A percentile compares a stretch with the other conserved stretches of the same genome.
phyloP scores from a whole-genome alignment of 2,888 invertebrate species.

The Scelioninae gen. 2 region DNA sequence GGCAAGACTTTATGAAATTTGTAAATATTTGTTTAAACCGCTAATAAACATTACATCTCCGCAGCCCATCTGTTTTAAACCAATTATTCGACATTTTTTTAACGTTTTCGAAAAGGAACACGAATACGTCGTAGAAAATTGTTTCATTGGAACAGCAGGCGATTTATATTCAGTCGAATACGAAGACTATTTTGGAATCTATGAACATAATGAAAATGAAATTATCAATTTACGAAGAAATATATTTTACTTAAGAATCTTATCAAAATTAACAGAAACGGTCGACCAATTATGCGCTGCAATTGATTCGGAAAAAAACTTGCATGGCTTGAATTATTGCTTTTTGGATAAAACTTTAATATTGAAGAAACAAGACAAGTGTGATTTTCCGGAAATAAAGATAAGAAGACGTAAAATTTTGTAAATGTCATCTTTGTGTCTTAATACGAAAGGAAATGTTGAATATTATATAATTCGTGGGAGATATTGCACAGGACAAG shows the following conservation, averaged over 20 bases:
- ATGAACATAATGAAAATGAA: conserved; percentile 2
- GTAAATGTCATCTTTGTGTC: too few species aligned
- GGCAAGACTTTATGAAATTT: conserved; percentile 27
- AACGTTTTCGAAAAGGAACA: conserved; percentile 44
- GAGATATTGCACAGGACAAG: neutral
- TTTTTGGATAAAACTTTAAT: conserved; percentile 29
- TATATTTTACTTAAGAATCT: conserved; percentile 43
- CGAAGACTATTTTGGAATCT: neutral
- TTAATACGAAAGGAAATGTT: too few species aligned
- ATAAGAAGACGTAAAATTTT: neutral
- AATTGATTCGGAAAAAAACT: conserved; percentile 38
- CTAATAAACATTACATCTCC: too few species aligned
- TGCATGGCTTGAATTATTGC: conserved; percentile 6
- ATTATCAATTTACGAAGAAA: conserved; percentile 5
- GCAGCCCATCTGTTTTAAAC: conserved; percentile 11
- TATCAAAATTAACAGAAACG: conserved; percentile 30
- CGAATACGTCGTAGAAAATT: conserved; percentile 28
- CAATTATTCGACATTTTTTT: conserved; percentile 24
- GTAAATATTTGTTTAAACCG: conserved; percentile 34
- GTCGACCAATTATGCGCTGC: conserved; percentile 21
- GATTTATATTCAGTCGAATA: neutral
- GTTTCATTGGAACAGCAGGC: conserved; percentile 9
- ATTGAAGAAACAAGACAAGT: conserved; percentile 10
- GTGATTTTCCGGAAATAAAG: neutral
- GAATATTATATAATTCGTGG: neutral